A percentile compares a stretch with the other conserved stretches of the same genome.
These are phyloP conservation scores for Drosophila maculinotata DNA, from an alignment of 2,888 invertebrate species.

Conservation along the genomic window DNA sequence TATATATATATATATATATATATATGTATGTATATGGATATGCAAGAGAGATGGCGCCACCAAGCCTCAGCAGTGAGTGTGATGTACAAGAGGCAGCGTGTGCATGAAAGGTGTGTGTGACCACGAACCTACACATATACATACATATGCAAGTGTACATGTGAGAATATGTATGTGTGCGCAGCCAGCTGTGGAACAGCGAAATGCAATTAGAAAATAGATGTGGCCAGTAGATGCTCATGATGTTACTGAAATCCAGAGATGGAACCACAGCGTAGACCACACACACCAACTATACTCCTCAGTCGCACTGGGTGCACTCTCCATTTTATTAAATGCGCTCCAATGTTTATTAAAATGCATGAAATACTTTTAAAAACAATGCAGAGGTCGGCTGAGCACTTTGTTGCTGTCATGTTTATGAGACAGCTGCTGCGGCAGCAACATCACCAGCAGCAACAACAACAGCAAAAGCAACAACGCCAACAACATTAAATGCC, in stretches of 20 bases:
- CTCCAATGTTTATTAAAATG: slow-evolving; percentile 73
- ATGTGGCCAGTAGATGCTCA: slow-evolving; percentile 61
- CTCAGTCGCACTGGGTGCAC: slow-evolving; percentile 2
- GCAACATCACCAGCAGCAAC: slow-evolving; percentile 16
- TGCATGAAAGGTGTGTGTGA: slow-evolving; percentile 64
- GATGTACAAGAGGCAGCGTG: slow-evolving; percentile 34
- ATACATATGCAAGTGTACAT: slow-evolving; percentile 1
- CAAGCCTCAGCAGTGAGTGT: slow-evolving; percentile 30
- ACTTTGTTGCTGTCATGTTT: slow-evolving; percentile 63
- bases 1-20: slow-evolving; percentile 5
- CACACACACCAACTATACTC: slow-evolving; percentile 24
- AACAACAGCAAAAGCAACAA: slow-evolving; percentile 19
- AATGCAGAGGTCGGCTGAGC: slow-evolving; percentile 50
- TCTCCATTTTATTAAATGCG: slow-evolving; percentile 67
- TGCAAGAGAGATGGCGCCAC: slow-evolving; percentile 28
- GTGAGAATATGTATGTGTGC: neutral
- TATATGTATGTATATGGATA: slow-evolving; percentile 2
- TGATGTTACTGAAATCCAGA: slow-evolving; percentile 27
- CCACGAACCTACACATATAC: slow-evolving; percentile 46
- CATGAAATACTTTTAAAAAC: slow-evolving; percentile 69
- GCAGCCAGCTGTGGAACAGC: slow-evolving; percentile 49
- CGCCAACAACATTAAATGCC: slow-evolving; percentile 15
- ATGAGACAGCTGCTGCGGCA: slow-evolving; percentile 58
- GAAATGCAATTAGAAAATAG: slow-evolving; percentile 78
- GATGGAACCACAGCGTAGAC: slow-evolving; percentile 42